Percentiles rank a stretch among this genome's conserved stretches.
These are phyloP conservation scores for Zaprionus capensis DNA, from an alignment of 1,140 invertebrate species.

Conservation along the genomic window DNA sequence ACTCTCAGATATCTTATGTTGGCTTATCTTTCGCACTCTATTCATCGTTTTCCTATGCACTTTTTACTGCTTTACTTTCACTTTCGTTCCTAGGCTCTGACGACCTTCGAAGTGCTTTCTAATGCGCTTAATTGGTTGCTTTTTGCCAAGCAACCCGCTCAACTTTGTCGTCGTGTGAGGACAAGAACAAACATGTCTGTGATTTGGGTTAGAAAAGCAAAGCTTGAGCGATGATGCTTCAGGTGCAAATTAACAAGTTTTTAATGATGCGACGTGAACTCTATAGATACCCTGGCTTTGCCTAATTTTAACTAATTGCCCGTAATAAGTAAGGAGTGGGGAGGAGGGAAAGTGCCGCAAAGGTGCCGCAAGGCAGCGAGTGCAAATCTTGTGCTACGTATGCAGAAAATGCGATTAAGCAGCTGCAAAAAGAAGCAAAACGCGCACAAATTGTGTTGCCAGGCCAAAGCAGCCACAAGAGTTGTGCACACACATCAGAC, in stretches of 20 bases:
- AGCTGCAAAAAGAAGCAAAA: slow-evolving; percentile 16
- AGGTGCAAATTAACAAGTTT: slow-evolving; percentile 9
- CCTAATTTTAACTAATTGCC: slow-evolving; percentile 17
- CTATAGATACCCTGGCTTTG: neutral
- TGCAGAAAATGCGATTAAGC: slow-evolving; percentile 34
- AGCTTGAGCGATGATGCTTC: neutral
- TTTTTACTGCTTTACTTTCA: neutral
- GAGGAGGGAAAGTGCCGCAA: neutral
- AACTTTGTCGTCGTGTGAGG: neutral
- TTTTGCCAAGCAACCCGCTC: neutral
- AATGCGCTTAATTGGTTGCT: neutral
- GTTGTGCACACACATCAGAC: slow-evolving; percentile 37
- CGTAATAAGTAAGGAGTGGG: neutral
- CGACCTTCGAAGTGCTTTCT: neutral
- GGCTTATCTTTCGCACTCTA: neutral
- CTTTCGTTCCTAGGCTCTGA: neutral
- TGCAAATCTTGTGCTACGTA: slow-evolving; percentile 16
- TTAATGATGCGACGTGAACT: neutral
- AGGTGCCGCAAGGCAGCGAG: neutral
- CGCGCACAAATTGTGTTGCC: slow-evolving; percentile 25
- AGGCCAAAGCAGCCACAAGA: slow-evolving; percentile 41
- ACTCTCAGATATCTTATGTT: neutral
- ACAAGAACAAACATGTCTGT: slow-evolving; percentile 27
- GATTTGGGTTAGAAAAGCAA: slow-evolving; percentile 7
- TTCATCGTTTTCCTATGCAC: neutral